Evolutionary conservation across 2,113 vertebrate genomes (phyloP).

Genomic region (Camelus dromedarius): DNA sequence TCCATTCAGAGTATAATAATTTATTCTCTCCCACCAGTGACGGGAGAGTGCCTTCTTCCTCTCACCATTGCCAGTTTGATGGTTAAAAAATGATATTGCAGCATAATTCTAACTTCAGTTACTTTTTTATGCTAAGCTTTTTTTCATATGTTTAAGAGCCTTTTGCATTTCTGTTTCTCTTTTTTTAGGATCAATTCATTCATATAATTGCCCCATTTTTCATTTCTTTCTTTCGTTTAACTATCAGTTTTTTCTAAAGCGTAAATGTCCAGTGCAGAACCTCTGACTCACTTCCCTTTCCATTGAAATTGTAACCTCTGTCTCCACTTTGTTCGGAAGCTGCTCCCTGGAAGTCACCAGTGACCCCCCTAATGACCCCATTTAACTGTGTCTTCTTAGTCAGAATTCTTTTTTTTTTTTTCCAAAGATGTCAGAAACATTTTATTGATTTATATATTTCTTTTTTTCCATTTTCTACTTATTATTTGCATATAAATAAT

Average conservation of each 20-base stretch:
- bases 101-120: slow-evolving; percentile 36
- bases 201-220: neutral
- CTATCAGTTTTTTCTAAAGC: neutral
- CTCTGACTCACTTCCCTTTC: neutral
- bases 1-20: neutral
- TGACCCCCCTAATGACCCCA: neutral
- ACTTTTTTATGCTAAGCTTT: neutral
- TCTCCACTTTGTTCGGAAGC: neutral
- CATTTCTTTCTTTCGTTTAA: neutral
- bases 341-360: neutral
- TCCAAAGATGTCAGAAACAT: too few species aligned
- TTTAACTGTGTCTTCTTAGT: neutral
- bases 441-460: too few species aligned
- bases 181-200: neutral
- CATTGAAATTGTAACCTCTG: neutral
- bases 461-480: too few species aligned
- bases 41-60: neutral
- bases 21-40: neutral
- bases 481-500: too few species aligned
- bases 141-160: neutral
- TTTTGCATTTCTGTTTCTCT: neutral
- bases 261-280: neutral
- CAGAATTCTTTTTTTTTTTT: neutral
- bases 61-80: neutral
- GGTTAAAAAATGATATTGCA: neutral